Conservation (phyloP, 2,797 vertebrate species). For the Hemitrygon akajei region DNA sequence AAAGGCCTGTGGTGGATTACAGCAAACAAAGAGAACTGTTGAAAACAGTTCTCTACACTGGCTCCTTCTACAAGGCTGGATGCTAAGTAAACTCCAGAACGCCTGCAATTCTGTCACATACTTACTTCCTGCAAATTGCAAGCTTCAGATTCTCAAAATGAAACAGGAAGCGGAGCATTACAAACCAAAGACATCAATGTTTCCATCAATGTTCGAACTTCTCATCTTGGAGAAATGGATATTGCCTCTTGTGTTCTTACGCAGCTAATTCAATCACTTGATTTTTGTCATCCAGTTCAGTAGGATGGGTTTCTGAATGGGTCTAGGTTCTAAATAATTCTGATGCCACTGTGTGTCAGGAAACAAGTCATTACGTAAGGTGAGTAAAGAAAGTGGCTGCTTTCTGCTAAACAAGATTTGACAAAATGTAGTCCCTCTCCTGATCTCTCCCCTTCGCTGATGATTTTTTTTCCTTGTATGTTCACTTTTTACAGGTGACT, state of each 20-base stretch:
- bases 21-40: not conserved
- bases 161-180: not conserved
- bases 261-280: not conserved
- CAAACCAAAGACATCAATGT: not conserved
- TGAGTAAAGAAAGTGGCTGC: not conserved
- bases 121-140: not conserved
- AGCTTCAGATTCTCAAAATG: not conserved
- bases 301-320: not conserved
- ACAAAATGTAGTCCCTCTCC: not conserved
- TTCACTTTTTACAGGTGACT: conserved; percentile 68
- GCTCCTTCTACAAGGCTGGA: not conserved
- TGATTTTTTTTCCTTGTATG: not conserved
- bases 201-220: not conserved
- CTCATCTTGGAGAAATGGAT: not conserved
- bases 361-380: not conserved
- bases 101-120: not conserved
- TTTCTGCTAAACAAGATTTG: not conserved
- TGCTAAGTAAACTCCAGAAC: not conserved
- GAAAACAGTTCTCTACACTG: not conserved
- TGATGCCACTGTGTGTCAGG: not conserved
- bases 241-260: not conserved
- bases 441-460: not conserved
- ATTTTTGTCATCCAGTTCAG: no score
- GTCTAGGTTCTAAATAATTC: not conserved
- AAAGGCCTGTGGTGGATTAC: no score